Conservation (phyloP, 2,888 invertebrate genomes). For the Drosophila niveifrons region DNA sequence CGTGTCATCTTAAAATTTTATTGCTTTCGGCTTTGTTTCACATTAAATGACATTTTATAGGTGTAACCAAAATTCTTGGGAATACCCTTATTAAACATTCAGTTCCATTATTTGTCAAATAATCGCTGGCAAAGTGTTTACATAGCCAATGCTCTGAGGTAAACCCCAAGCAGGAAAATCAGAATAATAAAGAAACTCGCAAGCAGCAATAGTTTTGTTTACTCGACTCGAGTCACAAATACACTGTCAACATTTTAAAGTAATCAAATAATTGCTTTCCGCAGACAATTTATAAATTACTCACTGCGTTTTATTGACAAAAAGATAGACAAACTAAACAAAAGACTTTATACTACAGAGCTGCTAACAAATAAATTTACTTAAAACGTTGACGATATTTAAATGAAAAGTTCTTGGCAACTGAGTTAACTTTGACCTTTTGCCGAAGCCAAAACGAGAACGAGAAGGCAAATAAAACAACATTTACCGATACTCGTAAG, state of each 20-base stretch:
- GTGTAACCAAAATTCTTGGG: background rate
- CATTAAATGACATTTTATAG: background rate
- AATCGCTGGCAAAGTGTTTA: background rate
- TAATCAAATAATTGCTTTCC: background rate
- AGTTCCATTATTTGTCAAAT: slow-evolving; percentile 1
- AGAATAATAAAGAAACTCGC: background rate
- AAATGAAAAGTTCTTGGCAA: slow-evolving; percentile 13
- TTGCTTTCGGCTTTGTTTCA: background rate
- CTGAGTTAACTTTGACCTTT: slow-evolving; percentile 68
- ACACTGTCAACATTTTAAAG: background rate
- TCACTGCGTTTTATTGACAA: background rate
- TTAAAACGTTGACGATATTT: background rate
- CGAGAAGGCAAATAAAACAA: slow-evolving; percentile 31
- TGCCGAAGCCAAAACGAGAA: slow-evolving; percentile 26
- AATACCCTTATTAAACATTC: slow-evolving; percentile 14
- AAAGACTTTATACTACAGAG: background rate
- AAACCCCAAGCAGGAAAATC: background rate
- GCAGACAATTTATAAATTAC: background rate
- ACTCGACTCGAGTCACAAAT: background rate
- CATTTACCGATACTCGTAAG: slow-evolving; percentile 33
- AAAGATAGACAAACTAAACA: background rate
- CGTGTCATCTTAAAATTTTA: background rate
- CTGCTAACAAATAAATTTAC: background rate
- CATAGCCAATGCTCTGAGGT: background rate
- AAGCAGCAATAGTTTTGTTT: background rate